Conservation (phyloP, 2,113 vertebrate genomes). For the Leptobrachium leishanense region DNA sequence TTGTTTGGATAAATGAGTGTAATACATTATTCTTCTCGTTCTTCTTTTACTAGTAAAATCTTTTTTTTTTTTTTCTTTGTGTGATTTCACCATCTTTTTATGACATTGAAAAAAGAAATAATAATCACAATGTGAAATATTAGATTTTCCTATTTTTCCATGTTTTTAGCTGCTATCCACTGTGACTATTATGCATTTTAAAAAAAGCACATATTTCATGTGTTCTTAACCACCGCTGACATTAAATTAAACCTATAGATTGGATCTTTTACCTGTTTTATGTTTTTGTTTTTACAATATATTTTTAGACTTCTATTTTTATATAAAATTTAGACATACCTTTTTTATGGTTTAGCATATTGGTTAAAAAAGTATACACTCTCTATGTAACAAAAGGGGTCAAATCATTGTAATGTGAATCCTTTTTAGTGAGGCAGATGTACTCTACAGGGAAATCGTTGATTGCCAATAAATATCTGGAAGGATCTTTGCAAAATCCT, state of each 20-base stretch:
- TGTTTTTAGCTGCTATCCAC: constrained; percentile 82
- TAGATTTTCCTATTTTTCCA: constrained; percentile 63
- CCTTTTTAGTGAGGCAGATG: not conserved
- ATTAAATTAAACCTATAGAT: constrained; percentile 64
- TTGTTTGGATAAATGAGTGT: constrained; percentile 62
- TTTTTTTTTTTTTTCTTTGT: constrained; percentile 64
- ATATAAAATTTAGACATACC: not conserved
- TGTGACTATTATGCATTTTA: constrained; percentile 80
- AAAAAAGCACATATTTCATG: constrained; percentile 78
- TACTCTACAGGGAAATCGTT: not conserved
- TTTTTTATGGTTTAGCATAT: too few relatives aligned
- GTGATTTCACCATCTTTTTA: constrained; percentile 69
- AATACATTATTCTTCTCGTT: constrained; percentile 57
- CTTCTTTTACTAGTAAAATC: constrained; percentile 62
- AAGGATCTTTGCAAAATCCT: not conserved
- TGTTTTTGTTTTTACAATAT: constrained; percentile 20
- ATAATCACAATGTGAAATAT: constrained; percentile 77
- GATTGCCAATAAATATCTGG: not conserved
- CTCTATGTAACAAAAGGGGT: too few relatives aligned
- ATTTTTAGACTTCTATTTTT: constrained; percentile 10
- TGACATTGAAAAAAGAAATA: constrained; percentile 60
- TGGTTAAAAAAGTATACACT: too few relatives aligned
- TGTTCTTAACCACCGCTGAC: constrained; percentile 71
- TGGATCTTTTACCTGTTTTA: constrained; percentile 48
- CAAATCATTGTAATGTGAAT: too few relatives aligned